A percentile compares a stretch with the other conserved stretches of the same genome.
phyloP scores from a whole-genome alignment of 2,797 vertebrate genomes.

The Spinus olivaceus region DNA sequence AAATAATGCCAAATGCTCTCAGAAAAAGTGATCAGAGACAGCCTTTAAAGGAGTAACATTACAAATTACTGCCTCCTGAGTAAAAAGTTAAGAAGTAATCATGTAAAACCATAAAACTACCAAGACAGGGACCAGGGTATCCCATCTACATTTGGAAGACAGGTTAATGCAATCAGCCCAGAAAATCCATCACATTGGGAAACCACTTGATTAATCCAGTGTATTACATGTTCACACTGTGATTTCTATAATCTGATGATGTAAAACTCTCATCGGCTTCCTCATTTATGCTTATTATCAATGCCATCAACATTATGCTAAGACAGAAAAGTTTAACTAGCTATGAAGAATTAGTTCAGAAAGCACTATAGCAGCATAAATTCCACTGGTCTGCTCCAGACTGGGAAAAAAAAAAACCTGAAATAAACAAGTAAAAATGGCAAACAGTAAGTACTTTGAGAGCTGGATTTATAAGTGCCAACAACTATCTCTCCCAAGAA shows the following conservation, averaged over 20 bases:
- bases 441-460: background rate
- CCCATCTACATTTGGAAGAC: background rate
- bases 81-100: background rate
- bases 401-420: background rate
- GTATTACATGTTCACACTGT: background rate
- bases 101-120: background rate
- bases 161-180: background rate
- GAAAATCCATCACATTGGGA: background rate
- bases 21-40: background rate
- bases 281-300: background rate
- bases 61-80: background rate
- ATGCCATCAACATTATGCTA: background rate
- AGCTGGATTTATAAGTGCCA: accelerated
- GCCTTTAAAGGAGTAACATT: background rate
- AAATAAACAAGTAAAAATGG: background rate
- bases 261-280: background rate
- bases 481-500: background rate
- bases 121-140: background rate
- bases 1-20: background rate
- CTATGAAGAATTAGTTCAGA: background rate
- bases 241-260: background rate
- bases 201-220: background rate
- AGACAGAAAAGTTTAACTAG: background rate
- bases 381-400: background rate
- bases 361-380: background rate